These are phyloP conservation scores for Listronotus bonariensis DNA, from an alignment of 1,140 invertebrate species.

Conservation along the genomic window DNA sequence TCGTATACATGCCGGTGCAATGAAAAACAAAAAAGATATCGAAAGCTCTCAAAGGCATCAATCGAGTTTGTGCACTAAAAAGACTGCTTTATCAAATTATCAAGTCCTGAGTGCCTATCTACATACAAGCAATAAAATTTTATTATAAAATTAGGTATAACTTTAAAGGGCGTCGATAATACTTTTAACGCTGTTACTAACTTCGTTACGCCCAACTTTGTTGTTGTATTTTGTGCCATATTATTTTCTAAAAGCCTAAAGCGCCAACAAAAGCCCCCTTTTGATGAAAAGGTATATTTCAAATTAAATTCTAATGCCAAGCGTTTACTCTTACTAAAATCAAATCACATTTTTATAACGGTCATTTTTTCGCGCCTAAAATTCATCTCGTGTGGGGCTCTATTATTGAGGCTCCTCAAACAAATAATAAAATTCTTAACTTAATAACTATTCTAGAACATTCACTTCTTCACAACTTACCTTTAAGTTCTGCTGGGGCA, in stretches of 20 bases:
- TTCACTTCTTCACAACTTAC: too few species aligned
- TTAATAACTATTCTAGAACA: too few species aligned
- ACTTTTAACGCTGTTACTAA: constrained; percentile 45
- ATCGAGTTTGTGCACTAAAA: constrained; percentile 47
- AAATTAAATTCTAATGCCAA: too few species aligned
- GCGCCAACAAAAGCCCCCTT: constrained; percentile 10
- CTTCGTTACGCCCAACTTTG: constrained; percentile 38
- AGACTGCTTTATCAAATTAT: constrained; percentile 45
- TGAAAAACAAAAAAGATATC: constrained; percentile 3
- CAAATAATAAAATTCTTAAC: too few species aligned
- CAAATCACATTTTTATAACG: too few species aligned
- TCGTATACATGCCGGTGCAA: not conserved
- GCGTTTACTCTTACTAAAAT: too few species aligned
- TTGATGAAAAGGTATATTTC: not conserved
- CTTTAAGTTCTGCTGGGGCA: too few species aligned
- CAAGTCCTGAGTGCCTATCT: constrained; percentile 45
- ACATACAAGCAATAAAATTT: constrained; percentile 47
- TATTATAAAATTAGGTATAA: constrained; percentile 48
- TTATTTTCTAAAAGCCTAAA: constrained; percentile 36
- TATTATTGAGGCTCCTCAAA: too few species aligned
- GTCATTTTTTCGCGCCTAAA: too few species aligned
- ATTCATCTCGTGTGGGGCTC: too few species aligned
- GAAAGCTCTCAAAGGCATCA: constrained; percentile 19
- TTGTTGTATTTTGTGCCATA: constrained; percentile 32
- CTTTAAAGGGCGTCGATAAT: constrained; percentile 43